These are phyloP conservation scores for Linurgus olivaceus DNA, from an alignment of 2,797 vertebrate genomes.

Conservation along the genomic window DNA sequence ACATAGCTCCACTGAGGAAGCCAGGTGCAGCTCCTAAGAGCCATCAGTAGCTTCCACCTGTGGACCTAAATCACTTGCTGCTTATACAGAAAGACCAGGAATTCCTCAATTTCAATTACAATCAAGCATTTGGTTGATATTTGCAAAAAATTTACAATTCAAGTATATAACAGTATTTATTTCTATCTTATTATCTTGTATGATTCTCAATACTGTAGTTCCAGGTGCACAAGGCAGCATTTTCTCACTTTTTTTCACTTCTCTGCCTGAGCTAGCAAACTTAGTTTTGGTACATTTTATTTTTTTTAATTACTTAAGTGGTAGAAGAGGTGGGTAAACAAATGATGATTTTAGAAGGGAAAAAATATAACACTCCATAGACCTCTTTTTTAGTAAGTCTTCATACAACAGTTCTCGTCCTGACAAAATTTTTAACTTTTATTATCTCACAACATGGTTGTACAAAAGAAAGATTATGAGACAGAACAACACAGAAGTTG, in stretches of 20 bases:
- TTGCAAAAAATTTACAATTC: background rate
- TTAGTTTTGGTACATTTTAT: background rate
- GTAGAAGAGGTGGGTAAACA: background rate
- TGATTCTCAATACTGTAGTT: background rate
- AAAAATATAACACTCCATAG: background rate
- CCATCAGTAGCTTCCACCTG: background rate
- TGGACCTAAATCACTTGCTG: conserved; percentile 8
- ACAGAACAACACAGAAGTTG: background rate
- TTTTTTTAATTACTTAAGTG: background rate
- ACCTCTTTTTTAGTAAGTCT: background rate
- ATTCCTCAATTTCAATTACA: background rate
- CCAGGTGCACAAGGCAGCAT: background rate
- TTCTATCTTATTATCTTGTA: background rate
- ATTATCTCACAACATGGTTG: background rate
- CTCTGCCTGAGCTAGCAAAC: fast-evolving
- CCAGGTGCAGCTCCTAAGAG: background rate
- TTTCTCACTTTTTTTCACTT: background rate
- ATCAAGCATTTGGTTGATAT: background rate
- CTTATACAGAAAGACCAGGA: background rate
- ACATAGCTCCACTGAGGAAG: conserved; percentile 7
- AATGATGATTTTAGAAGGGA: background rate
- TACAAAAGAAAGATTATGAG: background rate
- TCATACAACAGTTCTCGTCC: background rate
- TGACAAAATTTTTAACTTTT: background rate
- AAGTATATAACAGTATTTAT: background rate